Evolutionary conservation across 1,140 invertebrate genomes (phyloP).

Genomic region (Pseudobourletiella spinata): DNA sequence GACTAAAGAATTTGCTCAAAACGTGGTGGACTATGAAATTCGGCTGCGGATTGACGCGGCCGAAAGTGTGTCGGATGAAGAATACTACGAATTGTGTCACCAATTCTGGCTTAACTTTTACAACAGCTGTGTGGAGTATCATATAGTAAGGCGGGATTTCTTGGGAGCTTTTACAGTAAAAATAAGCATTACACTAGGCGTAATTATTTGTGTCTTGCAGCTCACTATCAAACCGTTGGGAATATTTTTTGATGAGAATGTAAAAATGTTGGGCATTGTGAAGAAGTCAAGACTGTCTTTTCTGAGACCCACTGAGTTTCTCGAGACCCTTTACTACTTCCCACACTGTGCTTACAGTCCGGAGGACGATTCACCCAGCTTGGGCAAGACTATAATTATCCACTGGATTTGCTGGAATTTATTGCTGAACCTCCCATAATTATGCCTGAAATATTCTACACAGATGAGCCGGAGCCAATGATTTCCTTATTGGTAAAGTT

Average conservation of each 20-base stretch:
- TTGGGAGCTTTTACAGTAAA: too few species aligned
- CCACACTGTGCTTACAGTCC: constrained; percentile 23
- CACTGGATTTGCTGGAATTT: not conserved
- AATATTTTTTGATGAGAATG: constrained; percentile 27
- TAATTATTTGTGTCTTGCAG: too few species aligned
- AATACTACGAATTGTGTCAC: constrained; percentile 17
- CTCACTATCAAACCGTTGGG: constrained; percentile 34
- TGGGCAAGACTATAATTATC: not conserved
- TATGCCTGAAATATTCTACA: not conserved
- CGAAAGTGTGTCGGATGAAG: constrained; percentile 28
- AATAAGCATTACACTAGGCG: too few species aligned
- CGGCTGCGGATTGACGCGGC: not conserved
- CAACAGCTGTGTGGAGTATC: constrained; percentile 35
- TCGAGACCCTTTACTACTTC: constrained; percentile 34
- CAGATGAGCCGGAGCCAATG: constrained; percentile 11
- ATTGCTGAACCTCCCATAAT: not conserved
- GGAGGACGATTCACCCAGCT: not conserved
- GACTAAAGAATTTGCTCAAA: constrained; percentile 23
- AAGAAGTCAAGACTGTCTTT: constrained; percentile 33
- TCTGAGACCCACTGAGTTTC: constrained; percentile 27
- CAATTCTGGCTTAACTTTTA: constrained; percentile 31
- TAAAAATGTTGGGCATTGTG: constrained; percentile 27
- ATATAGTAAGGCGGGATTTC: constrained; percentile 31
- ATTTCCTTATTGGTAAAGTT: constrained; percentile 26
- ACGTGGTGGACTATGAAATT: constrained; percentile 31